Base-by-base conservation (phyloP, 2,888 invertebrate genomes). In the Poecilobothrus nobilitatus region DNA sequence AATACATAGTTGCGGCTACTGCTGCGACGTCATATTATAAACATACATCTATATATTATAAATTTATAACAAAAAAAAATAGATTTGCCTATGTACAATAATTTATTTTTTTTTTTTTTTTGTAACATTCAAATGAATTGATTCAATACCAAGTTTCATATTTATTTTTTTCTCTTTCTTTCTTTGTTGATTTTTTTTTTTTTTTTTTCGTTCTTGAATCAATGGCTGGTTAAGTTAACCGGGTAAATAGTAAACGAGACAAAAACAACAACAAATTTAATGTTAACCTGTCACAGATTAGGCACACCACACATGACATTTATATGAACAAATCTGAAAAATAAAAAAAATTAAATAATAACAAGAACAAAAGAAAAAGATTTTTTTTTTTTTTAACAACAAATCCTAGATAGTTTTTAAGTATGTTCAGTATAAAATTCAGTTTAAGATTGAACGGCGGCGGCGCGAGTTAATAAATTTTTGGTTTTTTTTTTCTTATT, bases 381-480 rank as follows among this genome's bases (percentile, higher is more conserved):
- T 27, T 61, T n/a, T n/a, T n/a, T n/a, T n/a, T n/a, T n/a, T n/a
- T n/a, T n/a, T 62, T 63, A 63, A 27, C n/a, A 27, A 15, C 15
- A 63, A 63, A 63, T 63, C 63, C 63, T 63, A 63, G 63, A 63
- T 4, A 62, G 27, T 62, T 21, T 27, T 27, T 6, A 22, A 63
- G 15, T 27, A 15, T 63, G n/a, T 53, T 53, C 18, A 15, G 12
- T 12, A 4, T 53, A 6, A n/a, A 21, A 18, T 15, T 63, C 27
- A 63, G 63, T 63, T 27, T 22, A 27, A 63, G 27, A 10, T 63
- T 63, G 63, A 63, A 63, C 63, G 63, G 63, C 27, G 63, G 63
- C 63, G 63, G 63, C 63, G 63, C 27, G 63, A 63, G 63, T 63
- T 15, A 63, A 21, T 63, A 2, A 15, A 18, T 27, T 27, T 27